Conservation (phyloP, 2,888 invertebrate genomes). For the Apamea anceps region DNA sequence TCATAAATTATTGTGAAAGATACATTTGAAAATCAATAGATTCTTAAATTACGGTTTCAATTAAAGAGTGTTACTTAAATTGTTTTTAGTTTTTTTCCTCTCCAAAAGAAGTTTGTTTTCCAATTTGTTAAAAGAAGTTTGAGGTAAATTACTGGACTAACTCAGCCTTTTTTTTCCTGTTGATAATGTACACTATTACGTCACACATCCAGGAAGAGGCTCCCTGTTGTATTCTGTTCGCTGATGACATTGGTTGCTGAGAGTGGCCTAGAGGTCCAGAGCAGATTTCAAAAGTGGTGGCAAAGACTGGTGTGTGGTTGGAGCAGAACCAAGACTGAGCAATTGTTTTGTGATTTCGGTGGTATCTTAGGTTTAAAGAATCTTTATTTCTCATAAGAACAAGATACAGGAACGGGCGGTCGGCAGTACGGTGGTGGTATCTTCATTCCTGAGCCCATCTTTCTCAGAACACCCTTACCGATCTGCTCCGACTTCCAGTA, state of each 20-base stretch:
- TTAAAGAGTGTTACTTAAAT: not conserved
- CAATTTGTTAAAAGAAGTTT: not conserved
- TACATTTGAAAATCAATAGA: not conserved
- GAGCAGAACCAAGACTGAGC: not conserved
- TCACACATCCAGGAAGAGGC: not conserved
- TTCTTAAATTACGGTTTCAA: not conserved
- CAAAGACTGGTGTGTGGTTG: not conserved
- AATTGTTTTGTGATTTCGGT: not conserved
- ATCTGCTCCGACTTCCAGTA: not conserved
- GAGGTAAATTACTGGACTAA: not conserved
- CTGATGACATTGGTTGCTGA: too few species aligned
- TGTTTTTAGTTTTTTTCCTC: slow-evolving; percentile 9
- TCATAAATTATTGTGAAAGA: not conserved
- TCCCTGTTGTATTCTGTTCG: not conserved
- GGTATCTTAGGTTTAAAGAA: too few species aligned
- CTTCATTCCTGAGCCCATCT: too few species aligned
- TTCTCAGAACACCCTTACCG: too few species aligned
- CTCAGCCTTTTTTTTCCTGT: not conserved
- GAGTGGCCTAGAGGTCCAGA: not conserved
- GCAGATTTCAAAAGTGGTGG: not conserved
- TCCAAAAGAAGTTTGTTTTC: not conserved
- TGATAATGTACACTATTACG: not conserved
- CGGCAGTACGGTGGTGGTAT: too few species aligned
- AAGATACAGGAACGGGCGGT: too few species aligned
- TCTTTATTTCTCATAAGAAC: too few species aligned